phyloP scores from a whole-genome alignment of 2,888 invertebrate genomes.

The Tiliacea citrago region DNA sequence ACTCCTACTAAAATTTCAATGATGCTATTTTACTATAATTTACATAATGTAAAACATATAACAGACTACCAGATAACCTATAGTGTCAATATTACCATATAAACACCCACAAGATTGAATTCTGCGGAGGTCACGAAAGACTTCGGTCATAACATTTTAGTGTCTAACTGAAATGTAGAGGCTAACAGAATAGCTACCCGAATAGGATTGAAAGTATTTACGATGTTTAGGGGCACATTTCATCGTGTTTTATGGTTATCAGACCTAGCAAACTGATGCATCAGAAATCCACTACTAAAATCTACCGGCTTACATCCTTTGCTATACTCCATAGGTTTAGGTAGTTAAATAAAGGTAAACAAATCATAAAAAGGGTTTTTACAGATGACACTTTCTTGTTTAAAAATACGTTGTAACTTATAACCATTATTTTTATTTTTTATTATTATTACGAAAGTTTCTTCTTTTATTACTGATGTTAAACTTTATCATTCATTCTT shows the following conservation, averaged over 20 bases:
- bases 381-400: too few relatives aligned
- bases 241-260: constrained; percentile 16
- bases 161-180: constrained; percentile 35
- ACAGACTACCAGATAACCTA: constrained; percentile 6
- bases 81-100: constrained; percentile 39
- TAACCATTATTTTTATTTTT: too few relatives aligned
- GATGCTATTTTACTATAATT: not conserved
- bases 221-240: constrained; percentile 32
- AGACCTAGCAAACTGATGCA: not conserved
- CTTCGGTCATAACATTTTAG: constrained; percentile 43
- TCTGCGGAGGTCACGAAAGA: constrained; percentile 39
- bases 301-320: not conserved
- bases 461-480: too few relatives aligned
- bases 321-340: too few relatives aligned
- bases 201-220: constrained; percentile 22
- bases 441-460: too few relatives aligned
- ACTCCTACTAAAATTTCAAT: constrained; percentile 1
- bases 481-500: too few relatives aligned
- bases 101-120: constrained; percentile 47
- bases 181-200: constrained; percentile 25
- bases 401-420: too few relatives aligned
- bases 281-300: not conserved
- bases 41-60: constrained; percentile 15
- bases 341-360: too few relatives aligned
- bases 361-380: too few relatives aligned